These are phyloP conservation scores for Rhabdornis inornatus DNA, from an alignment of 2,113 vertebrate species.

Conservation along the genomic window DNA sequence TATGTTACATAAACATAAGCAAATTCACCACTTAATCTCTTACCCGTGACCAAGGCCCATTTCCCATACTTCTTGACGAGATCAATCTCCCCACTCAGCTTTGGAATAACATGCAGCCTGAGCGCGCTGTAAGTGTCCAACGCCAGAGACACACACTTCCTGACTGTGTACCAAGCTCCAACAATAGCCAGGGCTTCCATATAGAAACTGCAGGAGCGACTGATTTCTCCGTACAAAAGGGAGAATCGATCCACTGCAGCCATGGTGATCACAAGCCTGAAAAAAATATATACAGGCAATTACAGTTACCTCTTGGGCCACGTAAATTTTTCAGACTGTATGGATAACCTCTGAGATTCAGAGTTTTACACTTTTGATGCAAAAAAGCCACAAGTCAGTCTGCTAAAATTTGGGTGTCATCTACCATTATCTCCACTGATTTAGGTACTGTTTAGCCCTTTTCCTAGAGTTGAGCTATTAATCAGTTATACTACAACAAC, in stretches of 20 bases:
- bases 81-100: slow-evolving; percentile 69
- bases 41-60: slow-evolving; percentile 92
- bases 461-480: background rate
- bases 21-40: slow-evolving; percentile 29
- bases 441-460: background rate
- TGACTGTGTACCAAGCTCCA: slow-evolving; percentile 85
- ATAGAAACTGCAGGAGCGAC: slow-evolving; percentile 83
- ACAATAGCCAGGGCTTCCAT: slow-evolving; percentile 86
- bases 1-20: background rate
- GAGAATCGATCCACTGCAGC: slow-evolving; percentile 93
- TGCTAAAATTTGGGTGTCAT: background rate
- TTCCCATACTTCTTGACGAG: slow-evolving; percentile 83
- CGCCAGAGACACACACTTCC: slow-evolving; percentile 73
- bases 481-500: too few species aligned
- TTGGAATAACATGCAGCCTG: slow-evolving; percentile 85
- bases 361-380: background rate
- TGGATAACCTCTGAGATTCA: background rate
- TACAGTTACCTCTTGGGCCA: background rate
- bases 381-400: background rate
- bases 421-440: background rate
- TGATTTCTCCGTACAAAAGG: slow-evolving; percentile 86
- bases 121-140: slow-evolving; percentile 79
- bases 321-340: background rate
- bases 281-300: background rate
- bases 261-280: slow-evolving; percentile 73